phyloP scores from a whole-genome alignment of 2,888 invertebrate genomes.

The Drosophila multiciliata region DNA sequence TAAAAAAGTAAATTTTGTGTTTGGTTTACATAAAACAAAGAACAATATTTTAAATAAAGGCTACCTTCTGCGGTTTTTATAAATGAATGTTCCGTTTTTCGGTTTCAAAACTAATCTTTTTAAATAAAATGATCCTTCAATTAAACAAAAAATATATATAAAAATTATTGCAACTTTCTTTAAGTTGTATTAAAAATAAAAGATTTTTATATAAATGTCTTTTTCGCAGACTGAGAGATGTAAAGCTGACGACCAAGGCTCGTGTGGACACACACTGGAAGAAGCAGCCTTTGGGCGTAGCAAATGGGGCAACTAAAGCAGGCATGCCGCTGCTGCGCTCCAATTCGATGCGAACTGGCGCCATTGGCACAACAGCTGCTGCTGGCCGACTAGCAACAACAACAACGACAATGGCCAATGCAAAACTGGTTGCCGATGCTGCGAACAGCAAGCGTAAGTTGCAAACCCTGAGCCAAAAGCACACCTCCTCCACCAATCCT shows the following conservation, averaged over 20 bases:
- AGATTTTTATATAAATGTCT: neutral
- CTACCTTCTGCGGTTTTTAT: neutral
- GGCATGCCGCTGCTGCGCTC: constrained; percentile 65
- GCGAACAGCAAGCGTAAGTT: constrained; percentile 54
- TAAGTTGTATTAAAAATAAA: neutral
- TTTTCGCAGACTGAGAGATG: constrained; percentile 68
- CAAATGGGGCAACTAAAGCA: constrained; percentile 8
- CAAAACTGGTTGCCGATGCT: constrained; percentile 66
- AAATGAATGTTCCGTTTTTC: neutral
- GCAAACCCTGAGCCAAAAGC: neutral
- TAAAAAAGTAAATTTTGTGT: neutral
- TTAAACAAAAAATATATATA: neutral
- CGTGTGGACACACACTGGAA: constrained; percentile 84
- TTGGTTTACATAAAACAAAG: neutral
- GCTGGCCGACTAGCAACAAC: constrained; percentile 22
- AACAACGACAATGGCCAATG: constrained; percentile 72
- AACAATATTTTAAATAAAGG: neutral
- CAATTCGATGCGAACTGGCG: constrained; percentile 72
- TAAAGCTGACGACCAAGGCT: constrained; percentile 81
- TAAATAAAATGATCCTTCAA: neutral
- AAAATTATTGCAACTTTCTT: neutral
- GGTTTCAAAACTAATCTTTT: neutral
- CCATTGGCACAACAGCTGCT: constrained; percentile 4
- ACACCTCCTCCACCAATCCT: constrained; percentile 5
- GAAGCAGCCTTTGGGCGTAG: constrained; percentile 63